phyloP scores from a whole-genome alignment of 2,888 invertebrate species.

The Cephus nigrinus region DNA sequence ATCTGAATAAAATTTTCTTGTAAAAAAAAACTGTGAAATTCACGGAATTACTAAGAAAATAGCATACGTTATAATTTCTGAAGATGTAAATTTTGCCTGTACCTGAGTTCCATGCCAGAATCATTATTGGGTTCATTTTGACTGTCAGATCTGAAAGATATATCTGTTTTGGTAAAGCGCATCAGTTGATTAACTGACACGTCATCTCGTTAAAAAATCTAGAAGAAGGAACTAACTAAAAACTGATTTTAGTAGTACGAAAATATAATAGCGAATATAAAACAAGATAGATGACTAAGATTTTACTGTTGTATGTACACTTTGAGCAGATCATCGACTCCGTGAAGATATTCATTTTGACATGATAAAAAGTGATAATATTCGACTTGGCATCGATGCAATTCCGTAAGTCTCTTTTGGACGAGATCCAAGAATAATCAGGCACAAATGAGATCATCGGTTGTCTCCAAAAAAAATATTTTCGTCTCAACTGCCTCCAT shows the following conservation, averaged over 20 bases:
- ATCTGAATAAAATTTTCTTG: background rate
- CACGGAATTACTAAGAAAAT: background rate
- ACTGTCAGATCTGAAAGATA: background rate
- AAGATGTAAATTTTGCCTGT: too few relatives aligned
- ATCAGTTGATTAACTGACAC: background rate
- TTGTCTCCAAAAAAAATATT: background rate
- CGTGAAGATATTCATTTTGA: too few relatives aligned
- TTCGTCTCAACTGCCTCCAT: background rate
- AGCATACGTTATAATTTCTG: background rate
- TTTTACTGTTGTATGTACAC: background rate
- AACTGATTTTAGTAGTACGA: background rate
- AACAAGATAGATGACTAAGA: background rate
- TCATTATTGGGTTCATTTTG: background rate
- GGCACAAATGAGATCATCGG: background rate
- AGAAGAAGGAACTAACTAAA: background rate
- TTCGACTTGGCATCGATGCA: background rate
- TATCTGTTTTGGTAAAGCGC: background rate
- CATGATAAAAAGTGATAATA: background rate
- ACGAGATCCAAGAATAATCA: background rate
- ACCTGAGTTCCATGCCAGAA: too few relatives aligned
- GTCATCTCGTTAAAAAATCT: background rate
- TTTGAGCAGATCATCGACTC: background rate
- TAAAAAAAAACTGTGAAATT: background rate
- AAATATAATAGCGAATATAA: background rate
- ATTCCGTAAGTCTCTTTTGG: background rate